Evolutionary conservation across 2,888 invertebrate genomes (phyloP).

Genomic region (Hermaeophaga mercurialis): DNA sequence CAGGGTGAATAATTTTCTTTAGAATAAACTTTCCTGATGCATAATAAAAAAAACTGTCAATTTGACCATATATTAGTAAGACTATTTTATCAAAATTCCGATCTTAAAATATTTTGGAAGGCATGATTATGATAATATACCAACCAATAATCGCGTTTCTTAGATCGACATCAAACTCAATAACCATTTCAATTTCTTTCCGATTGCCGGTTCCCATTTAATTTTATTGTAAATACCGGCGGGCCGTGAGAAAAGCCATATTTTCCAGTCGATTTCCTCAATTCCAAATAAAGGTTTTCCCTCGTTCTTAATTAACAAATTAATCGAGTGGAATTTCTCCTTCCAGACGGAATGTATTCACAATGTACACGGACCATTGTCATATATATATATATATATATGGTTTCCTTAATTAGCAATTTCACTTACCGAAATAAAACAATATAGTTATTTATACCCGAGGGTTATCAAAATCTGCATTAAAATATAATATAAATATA

Average conservation of each 20-base stretch:
- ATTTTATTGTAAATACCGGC: conserved; percentile 5
- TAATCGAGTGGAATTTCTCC: neutral
- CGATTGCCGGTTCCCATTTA: neutral
- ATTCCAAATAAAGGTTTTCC: conserved; percentile 2
- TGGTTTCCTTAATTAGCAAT: neutral
- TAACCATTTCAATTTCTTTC: neutral
- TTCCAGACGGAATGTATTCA: neutral
- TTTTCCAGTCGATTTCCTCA: conserved; percentile 7
- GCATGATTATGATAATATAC: no score
- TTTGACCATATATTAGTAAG: no score
- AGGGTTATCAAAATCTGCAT: no score
- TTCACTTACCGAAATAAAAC: no score
- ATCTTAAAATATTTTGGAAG: no score
- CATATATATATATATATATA: neutral
- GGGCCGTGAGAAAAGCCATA: conserved; percentile 6
- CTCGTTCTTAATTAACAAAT: conserved; percentile 6
- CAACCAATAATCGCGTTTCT: neutral
- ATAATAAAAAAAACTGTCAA: no score
- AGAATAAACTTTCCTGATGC: no score
- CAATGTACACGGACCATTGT: neutral
- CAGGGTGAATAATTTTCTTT: no score
- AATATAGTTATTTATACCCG: no score
- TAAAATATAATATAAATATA: no score
- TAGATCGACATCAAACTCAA: neutral
- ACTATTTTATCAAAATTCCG: no score